Percentiles rank a stretch among this genome's conserved stretches.
Evolutionary conservation across 2,888 invertebrate genomes (phyloP).

Genomic region (Thymelicus lineola): DNA sequence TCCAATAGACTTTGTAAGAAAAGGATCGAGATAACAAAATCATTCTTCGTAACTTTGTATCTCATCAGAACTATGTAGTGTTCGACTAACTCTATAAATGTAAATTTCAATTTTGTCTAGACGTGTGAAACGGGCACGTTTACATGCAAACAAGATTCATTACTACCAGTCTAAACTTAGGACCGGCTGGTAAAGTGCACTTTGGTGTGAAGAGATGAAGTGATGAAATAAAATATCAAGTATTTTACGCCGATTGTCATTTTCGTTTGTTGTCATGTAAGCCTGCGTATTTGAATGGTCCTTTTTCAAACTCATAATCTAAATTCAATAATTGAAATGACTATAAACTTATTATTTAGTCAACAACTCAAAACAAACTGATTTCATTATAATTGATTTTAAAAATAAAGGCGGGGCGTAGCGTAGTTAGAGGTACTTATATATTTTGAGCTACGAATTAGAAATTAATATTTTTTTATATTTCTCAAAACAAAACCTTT

Average conservation of each 20-base stretch:
- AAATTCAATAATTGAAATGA: no score
- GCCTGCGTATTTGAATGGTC: no score
- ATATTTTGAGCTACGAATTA: no score
- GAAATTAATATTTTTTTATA: no score
- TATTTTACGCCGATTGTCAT: neutral
- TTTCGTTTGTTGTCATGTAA: no score
- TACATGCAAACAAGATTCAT: conserved; percentile 73
- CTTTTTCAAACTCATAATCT: no score
- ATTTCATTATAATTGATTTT: no score
- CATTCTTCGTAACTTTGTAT: conserved; percentile 9
- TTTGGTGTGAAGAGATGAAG: conserved; percentile 1
- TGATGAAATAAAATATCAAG: neutral
- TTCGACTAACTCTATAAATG: conserved; percentile 57
- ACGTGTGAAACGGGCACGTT: conserved; percentile 66
- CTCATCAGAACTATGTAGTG: conserved; percentile 20
- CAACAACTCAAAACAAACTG: no score
- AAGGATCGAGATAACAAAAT: conserved; percentile 2
- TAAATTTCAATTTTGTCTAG: conserved; percentile 75
- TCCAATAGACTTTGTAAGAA: neutral
- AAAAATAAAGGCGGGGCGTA: no score
- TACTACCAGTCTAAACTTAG: conserved; percentile 54
- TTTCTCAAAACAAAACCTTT: no score
- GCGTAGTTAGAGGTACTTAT: no score
- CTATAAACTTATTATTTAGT: no score
- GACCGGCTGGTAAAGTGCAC: conserved; percentile 40